Evolutionary conservation across 2,888 invertebrate species (phyloP), one percentile per base, ranked within the genome.

Genomic region (Brassicogethes aeneus): DNA sequence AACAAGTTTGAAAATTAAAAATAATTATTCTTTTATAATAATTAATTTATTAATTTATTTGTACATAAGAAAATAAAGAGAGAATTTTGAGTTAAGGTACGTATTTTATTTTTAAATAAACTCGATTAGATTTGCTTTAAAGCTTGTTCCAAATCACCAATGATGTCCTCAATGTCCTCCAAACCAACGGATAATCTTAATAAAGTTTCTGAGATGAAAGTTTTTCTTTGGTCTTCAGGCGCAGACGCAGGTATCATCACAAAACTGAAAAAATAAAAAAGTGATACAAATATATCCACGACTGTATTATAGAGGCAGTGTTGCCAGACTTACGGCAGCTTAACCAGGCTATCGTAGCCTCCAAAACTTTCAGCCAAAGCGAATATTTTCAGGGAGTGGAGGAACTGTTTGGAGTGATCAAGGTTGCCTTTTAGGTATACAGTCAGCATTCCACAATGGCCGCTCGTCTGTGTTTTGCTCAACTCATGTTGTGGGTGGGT

Each of bases 211-310:
- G 80, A 82, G 46, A 95, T 90, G 16, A 91, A 72, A 45, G 71
- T 70, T 15, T 63, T 68, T 46, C 90, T 71, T 47, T 85, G 80
- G 33, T 80, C 79, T 37, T 72, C 76, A 1, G 92, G 87, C 16
- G 95, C 83, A 0, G 88, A 88, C 1, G 92, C 88, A 62, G 97
- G 96, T 0, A 94, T 95, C 95, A 95, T 95, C 15, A 89, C 65
- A 12, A 80, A 82, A 46, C 88, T 87, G 63, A 17, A 71, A 69
- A 55, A 71, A 69, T 55, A 43, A 34, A 32, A 42, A 44, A 23
- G 10, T 7, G 10, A 7, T 7, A 7, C 5, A 23, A 23, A n/a
- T n/a, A n/a, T n/a, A n/a, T n/a, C n/a, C n/a, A n/a, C n/a, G n/a
- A n/a, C n/a, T n/a, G n/a, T n/a, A n/a, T n/a, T n/a, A n/a, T n/a